These are phyloP conservation scores for Drosophila antonietae DNA, from an alignment of 2,888 invertebrate species.

Conservation along the genomic window DNA sequence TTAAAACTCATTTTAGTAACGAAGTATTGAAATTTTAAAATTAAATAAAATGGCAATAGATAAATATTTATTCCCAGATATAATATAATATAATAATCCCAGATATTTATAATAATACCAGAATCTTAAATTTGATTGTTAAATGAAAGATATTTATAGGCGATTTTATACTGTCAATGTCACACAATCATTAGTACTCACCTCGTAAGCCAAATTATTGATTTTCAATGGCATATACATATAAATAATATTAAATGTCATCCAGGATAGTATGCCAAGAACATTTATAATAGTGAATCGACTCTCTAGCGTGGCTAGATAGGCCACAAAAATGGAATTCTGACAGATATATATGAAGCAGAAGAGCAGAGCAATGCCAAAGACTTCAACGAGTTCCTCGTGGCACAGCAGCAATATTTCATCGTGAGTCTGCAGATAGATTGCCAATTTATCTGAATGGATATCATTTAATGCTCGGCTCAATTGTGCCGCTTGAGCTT, in stretches of 20 bases:
- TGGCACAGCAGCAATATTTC: constrained; percentile 27
- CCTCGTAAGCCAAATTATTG: constrained; percentile 18
- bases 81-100: too few species aligned
- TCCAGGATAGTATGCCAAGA: background rate
- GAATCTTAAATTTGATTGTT: too few species aligned
- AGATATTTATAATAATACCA: too few species aligned
- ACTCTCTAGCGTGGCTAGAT: constrained; percentile 17
- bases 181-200: constrained; percentile 4
- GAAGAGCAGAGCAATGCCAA: constrained; percentile 19
- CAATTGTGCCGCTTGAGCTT: constrained; percentile 18
- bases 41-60: too few species aligned
- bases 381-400: constrained; percentile 22
- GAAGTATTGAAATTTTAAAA: too few species aligned
- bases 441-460: background rate
- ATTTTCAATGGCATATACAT: constrained; percentile 3
- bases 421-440: constrained; percentile 18
- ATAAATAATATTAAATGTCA: background rate
- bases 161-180: too few species aligned
- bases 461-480: background rate
- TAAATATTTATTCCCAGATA: too few species aligned
- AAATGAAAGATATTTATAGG: too few species aligned
- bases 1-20: too few species aligned
- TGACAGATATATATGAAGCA: constrained; percentile 6
- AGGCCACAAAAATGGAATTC: constrained; percentile 16
- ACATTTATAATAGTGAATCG: background rate